Conservation (phyloP, 2,113 vertebrate species). For the Plotosus lineatus region DNA sequence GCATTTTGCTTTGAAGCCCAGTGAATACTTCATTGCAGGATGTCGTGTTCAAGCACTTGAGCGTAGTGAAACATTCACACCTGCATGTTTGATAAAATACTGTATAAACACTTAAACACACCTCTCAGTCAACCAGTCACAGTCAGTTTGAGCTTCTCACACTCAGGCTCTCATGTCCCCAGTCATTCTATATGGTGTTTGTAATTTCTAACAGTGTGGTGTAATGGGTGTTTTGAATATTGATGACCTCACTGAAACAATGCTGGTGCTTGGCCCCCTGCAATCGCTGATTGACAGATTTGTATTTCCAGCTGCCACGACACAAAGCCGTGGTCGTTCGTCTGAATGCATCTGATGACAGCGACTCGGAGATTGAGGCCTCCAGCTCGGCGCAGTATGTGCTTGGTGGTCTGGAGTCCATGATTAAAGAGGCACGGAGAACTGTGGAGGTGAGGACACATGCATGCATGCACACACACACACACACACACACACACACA, state of each 20-base stretch:
- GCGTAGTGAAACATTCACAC: too few species aligned
- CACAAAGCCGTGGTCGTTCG: conserved; percentile 95
- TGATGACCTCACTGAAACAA: background rate
- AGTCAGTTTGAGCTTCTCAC: background rate
- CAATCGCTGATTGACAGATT: background rate
- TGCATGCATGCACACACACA: too few species aligned
- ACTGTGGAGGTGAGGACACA: conserved; percentile 84
- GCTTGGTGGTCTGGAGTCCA: conserved; percentile 93
- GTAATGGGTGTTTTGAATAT: background rate
- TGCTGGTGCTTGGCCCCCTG: background rate
- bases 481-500: background rate
- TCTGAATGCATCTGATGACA: conserved; percentile 90
- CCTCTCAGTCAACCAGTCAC: background rate
- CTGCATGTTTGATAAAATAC: background rate
- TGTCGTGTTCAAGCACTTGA: too few species aligned
- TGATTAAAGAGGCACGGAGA: conserved; percentile 97
- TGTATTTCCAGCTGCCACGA: conserved; percentile 52
- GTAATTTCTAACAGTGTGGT: background rate
- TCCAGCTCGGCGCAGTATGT: conserved; percentile 74
- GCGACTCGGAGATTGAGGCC: conserved; percentile 87
- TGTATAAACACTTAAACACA: background rate
- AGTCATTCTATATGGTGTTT: background rate
- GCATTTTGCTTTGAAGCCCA: background rate
- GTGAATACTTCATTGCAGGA: background rate
- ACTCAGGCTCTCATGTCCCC: background rate